Base-by-base conservation (phyloP, 64 coral and sea anemone species). In the Acropora tenuis region DNA sequence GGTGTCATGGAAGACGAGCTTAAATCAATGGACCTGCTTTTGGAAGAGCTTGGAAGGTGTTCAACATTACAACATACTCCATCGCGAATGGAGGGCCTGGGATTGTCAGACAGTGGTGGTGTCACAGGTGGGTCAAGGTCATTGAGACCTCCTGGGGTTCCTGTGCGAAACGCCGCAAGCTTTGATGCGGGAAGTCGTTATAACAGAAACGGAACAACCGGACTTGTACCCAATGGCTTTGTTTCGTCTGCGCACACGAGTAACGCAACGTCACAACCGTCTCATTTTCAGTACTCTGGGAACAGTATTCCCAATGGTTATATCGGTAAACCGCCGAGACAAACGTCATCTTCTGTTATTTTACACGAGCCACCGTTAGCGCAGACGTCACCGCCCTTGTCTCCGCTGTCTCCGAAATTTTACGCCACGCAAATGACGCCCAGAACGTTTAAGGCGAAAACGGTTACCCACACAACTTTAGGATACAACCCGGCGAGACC, bases 11-110 rank as follows among this genome's bases (percentile, higher is more conserved):
- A 69, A 17, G 45, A 65, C 18, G 80, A 92, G 17, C 61, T 92
- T n/a, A 83, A 92, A 86, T 87, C 90, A 17, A 87, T 92, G 48
- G 90, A 92, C 48, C 86, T 53, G 72, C 90, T 92, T 79, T 47
- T 92, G 7, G 48, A 79, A 42, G 90, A 92, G 82, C 82, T 92
- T 41, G 90, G 90, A 10, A 83, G 87, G 4, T 92, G 90, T 43
- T 92, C 63, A 78, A 92, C 90, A 17, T 46, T 92, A 47, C 81
- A 78, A 42, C 73, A 80, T 43, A 46, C 73, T 11, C 10, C 52
- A 5, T 4, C 61, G 59, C 16, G 40, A 15, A 7, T n/a, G 18
- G 43, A 47, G 10, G 79, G 13, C 53, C 19, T 63, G 53, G 40
- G 50, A 4, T 30, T 50, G 1, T 16, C n/a, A 45, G 16, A 63